Evolutionary conservation across 1,140 invertebrate genomes (phyloP), one percentile per base, ranked within the genome.

Genomic region (Agrilus planipennis): DNA sequence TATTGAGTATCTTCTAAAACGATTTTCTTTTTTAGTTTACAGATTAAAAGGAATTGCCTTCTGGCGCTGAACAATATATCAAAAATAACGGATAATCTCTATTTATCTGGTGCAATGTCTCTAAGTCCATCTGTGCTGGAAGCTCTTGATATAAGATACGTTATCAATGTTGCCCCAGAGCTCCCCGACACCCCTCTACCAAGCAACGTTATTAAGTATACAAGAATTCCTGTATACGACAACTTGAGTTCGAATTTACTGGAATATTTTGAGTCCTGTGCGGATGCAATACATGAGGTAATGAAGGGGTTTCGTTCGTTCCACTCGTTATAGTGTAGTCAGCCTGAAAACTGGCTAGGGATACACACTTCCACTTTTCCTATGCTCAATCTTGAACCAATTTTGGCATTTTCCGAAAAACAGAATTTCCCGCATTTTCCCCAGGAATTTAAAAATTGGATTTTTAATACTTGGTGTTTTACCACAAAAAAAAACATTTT

Each of bases 151-250:
- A 72, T 84, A 22, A 79, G 71, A 0, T 75, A 73, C 47, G 73
- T 93, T 2, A 74, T 93, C 16, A 90, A 87, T 56, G 79, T 76
- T 11, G 87, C 88, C 0, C 72, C 81, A 1, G 87, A 90, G 54
- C 66, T 90, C n/a, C 85, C 87, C 1, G 75, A 77, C 36, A 71
- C 77, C 1, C 76, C 74, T 2, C 65, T 84, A 28, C 74, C 74
- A 34, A 59, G 64, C 16, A 63, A 62, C 1, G 43, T 49, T 12
- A 51, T 73, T 20, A 62, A 77, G 27, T 81, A 76, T 42, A 54
- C 77, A 11, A 70, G 73, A 42, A 77, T 90, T 4, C 69, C 74
- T 21, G 64, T 82, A 5, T 69, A 79, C 31, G 89, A 93, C 57
- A 70, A 71, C 11, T 70, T 79, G 0, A 70, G 69, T 42, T 72